phyloP scores from a whole-genome alignment of 2,888 invertebrate genomes.

The Apamea epomidion region DNA sequence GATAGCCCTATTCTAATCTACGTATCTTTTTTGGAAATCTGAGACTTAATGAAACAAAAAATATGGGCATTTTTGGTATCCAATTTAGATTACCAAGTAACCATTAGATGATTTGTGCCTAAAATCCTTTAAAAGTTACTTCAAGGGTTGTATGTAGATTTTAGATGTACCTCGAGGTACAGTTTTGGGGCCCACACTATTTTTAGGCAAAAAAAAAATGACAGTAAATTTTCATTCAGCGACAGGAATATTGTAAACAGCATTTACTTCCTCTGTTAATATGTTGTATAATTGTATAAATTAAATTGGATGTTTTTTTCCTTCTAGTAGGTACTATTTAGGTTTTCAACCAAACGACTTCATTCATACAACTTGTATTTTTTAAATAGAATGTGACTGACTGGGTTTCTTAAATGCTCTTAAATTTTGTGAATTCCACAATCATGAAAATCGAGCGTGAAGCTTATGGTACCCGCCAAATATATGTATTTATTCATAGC shows the following conservation, averaged over 20 bases:
- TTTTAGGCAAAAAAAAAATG: background rate
- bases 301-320: background rate
- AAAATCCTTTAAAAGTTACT: background rate
- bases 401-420: conserved; percentile 11
- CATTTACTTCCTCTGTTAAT: background rate
- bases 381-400: background rate
- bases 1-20: conserved; percentile 45
- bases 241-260: background rate
- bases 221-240: conserved; percentile 7
- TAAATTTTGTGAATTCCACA: conserved; percentile 18
- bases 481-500: conserved; percentile 63
- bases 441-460: conserved; percentile 40
- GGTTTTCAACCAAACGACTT: background rate
- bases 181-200: background rate
- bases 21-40: conserved; percentile 37
- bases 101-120: background rate
- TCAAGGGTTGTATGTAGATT: background rate
- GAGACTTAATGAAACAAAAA: conserved; percentile 22
- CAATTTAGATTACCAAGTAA: background rate
- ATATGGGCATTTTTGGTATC: conserved; percentile 18
- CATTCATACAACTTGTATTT: conserved; percentile 14
- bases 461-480: conserved; percentile 53
- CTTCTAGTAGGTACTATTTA: conserved; percentile 2
- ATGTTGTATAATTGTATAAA: background rate
- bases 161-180: conserved; percentile 8